A percentile compares a stretch with the other conserved stretches of the same genome.
phyloP scores from a whole-genome alignment of 2,888 invertebrate genomes.

The Tanypteryx hageni region DNA sequence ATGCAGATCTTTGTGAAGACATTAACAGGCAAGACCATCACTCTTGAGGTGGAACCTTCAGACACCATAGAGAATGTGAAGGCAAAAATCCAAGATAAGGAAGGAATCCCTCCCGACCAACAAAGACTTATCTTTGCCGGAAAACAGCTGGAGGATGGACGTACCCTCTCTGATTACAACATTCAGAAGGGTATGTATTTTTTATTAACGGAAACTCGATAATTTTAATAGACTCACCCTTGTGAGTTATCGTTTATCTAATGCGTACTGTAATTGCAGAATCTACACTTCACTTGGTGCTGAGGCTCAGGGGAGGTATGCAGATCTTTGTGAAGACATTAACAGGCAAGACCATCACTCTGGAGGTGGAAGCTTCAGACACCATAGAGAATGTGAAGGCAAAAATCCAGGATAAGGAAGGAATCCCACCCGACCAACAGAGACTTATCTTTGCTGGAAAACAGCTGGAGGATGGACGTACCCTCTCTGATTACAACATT shows the following conservation, averaged over 20 bases:
- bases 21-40: slow-evolving; percentile 77
- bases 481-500: slow-evolving; percentile 79
- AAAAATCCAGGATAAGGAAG: slow-evolving; percentile 51
- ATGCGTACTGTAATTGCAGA: slow-evolving; percentile 71
- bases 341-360: slow-evolving; percentile 63
- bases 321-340: slow-evolving; percentile 78
- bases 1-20: slow-evolving; percentile 81
- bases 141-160: slow-evolving; percentile 79
- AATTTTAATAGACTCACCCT: too few species aligned
- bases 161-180: slow-evolving; percentile 78
- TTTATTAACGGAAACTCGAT: not conserved
- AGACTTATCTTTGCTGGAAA: slow-evolving; percentile 79
- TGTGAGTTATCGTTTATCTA: too few species aligned
- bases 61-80: slow-evolving; percentile 79
- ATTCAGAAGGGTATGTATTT: slow-evolving; percentile 75
- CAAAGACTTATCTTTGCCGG: slow-evolving; percentile 78
- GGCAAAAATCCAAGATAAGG: slow-evolving; percentile 75
- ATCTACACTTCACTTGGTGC: slow-evolving; percentile 78
- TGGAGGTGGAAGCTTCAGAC: slow-evolving; percentile 31
- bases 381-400: slow-evolving; percentile 46
- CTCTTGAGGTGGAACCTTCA: slow-evolving; percentile 76
- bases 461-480: slow-evolving; percentile 79
- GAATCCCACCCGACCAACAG: slow-evolving; percentile 75
- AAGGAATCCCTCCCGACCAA: slow-evolving; percentile 74
- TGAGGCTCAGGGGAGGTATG: slow-evolving; percentile 77